Evolutionary conservation across 53 echinoderm and acorn worm species (phyloP).

Genomic region (Henricia sp.): DNA sequence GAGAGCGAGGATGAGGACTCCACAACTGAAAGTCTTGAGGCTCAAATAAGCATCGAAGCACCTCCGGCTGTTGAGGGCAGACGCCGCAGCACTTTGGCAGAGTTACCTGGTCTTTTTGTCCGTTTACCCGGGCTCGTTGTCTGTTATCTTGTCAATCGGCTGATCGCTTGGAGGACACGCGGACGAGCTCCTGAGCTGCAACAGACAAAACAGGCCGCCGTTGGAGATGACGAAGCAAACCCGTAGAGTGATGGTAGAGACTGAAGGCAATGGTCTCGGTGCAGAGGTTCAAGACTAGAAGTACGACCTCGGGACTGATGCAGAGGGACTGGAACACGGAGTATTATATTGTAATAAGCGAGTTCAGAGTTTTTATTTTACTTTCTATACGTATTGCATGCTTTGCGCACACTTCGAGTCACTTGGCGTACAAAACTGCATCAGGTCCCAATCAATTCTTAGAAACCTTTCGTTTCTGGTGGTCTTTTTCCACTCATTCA

Average conservation of each 20-base stretch:
- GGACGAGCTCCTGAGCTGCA: background rate
- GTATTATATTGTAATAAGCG: no score
- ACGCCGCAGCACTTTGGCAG: constrained; percentile 44
- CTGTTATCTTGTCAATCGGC: constrained; percentile 30
- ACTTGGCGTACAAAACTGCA: no score
- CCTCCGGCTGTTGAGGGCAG: background rate
- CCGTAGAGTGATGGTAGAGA: background rate
- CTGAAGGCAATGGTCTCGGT: background rate
- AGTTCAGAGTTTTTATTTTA: no score
- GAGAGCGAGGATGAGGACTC: background rate
- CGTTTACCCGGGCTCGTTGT: no score
- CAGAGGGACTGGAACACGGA: no score
- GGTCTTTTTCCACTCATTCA: no score
- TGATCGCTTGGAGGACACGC: constrained; percentile 44
- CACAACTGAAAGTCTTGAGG: background rate
- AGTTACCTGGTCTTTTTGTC: constrained; percentile 35
- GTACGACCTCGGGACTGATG: no score
- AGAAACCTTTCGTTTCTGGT: no score
- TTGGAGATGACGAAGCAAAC: constrained; percentile 10
- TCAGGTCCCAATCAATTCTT: no score
- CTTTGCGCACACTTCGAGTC: no score
- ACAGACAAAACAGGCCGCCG: constrained; percentile 1
- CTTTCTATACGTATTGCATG: no score
- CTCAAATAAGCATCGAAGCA: no score
- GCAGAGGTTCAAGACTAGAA: constrained; percentile 24